A percentile compares a stretch with the other conserved stretches of the same genome.
Evolutionary conservation across 2,888 invertebrate species (phyloP).

Genomic region (Drosophila mimica): DNA sequence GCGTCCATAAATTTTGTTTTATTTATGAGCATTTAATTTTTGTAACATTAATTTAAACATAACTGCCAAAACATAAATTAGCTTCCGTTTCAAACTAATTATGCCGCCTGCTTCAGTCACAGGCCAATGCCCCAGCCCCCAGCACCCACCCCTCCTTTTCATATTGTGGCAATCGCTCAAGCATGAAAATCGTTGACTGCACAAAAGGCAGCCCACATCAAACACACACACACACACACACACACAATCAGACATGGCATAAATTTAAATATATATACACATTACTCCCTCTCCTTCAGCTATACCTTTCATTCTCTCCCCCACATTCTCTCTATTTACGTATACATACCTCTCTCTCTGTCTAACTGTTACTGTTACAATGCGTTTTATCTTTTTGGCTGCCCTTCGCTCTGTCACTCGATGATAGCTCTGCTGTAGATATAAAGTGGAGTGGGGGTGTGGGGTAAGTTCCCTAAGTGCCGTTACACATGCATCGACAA

Average conservation of each 20-base stretch:
- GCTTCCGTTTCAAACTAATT: slow-evolving; percentile 83
- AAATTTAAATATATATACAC: slow-evolving; percentile 68
- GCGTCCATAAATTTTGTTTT: slow-evolving; percentile 75
- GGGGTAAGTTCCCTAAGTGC: slow-evolving; percentile 61
- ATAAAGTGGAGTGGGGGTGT: not conserved
- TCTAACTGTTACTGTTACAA: slow-evolving; percentile 6
- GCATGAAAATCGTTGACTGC: slow-evolving; percentile 81
- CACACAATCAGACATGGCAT: slow-evolving; percentile 37
- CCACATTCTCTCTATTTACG: not conserved
- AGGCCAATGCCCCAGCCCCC: slow-evolving; percentile 17
- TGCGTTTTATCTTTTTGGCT: slow-evolving; percentile 69
- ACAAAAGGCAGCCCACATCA: slow-evolving; percentile 74
- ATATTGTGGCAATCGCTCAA: slow-evolving; percentile 75
- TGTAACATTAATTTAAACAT: slow-evolving; percentile 84
- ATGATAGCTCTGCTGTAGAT: slow-evolving; percentile 21
- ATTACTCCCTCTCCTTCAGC: slow-evolving; percentile 6
- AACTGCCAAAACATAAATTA: slow-evolving; percentile 85
- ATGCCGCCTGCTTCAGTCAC: slow-evolving; percentile 73
- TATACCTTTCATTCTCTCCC: not conserved
- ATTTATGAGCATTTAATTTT: slow-evolving; percentile 83
- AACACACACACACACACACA: slow-evolving; percentile 26
- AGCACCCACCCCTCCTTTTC: slow-evolving; percentile 5
- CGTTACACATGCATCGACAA: slow-evolving; percentile 74
- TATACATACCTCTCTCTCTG: not conserved
- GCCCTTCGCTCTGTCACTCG: slow-evolving; percentile 45